Evolutionary conservation across 2,113 vertebrate genomes (phyloP).

Genomic region (Engraulis encrasicolus): DNA sequence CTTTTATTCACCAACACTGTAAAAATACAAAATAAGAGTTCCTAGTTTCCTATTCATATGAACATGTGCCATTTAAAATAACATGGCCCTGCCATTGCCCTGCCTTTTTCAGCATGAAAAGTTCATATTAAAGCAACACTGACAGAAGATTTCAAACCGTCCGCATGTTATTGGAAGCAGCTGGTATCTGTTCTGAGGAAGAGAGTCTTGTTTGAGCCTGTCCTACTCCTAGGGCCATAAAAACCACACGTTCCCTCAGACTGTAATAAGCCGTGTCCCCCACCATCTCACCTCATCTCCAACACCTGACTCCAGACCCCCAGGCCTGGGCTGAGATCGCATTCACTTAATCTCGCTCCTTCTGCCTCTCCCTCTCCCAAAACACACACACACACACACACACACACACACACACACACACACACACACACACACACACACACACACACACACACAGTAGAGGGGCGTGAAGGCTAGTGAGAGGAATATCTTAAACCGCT

Average conservation of each 20-base stretch:
- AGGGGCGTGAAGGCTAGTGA: neutral
- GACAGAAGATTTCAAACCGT: neutral
- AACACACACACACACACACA: conserved; percentile 4
- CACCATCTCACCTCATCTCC: conserved; percentile 31
- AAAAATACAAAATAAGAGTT: no score
- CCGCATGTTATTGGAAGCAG: neutral
- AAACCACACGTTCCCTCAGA: neutral
- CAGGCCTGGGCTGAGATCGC: conserved; percentile 27
- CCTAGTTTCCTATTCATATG: neutral
- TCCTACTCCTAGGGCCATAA: neutral
- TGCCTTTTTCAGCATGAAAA: neutral
- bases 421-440: conserved; percentile 6
- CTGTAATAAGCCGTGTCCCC: neutral
- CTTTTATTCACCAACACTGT: no score
- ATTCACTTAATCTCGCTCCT: no score
- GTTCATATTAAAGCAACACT: neutral
- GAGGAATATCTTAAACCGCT: neutral
- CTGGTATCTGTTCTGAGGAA: neutral
- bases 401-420: neutral
- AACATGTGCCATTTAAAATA: neutral
- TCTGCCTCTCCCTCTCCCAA: neutral
- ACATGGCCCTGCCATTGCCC: neutral
- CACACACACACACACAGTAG: conserved; percentile 35
- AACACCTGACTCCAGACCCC: conserved; percentile 39
- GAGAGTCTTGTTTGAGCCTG: neutral